A percentile compares a stretch with the other conserved stretches of the same genome.
These are phyloP conservation scores for Cephonodes hylas DNA, from an alignment of 2,888 invertebrate species.

Conservation along the genomic window DNA sequence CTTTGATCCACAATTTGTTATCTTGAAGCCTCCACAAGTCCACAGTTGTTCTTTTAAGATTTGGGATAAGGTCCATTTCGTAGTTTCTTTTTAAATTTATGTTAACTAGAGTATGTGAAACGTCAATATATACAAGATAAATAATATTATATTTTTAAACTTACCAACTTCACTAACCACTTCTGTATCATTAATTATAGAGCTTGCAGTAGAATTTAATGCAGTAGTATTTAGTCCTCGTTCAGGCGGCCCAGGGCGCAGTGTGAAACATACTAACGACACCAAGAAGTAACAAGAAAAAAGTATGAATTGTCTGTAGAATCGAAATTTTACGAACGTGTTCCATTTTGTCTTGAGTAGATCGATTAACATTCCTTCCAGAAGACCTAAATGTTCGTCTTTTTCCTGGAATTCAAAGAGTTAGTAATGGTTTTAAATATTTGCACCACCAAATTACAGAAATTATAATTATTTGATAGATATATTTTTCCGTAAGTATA, in stretches of 20 bases:
- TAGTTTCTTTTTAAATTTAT: too few relatives aligned
- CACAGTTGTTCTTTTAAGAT: too few relatives aligned
- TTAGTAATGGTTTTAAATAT: background rate
- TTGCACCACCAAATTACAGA: too few relatives aligned
- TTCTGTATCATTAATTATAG: conserved; percentile 58
- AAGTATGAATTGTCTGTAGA: conserved; percentile 94
- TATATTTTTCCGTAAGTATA: too few relatives aligned
- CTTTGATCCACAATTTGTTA: too few relatives aligned
- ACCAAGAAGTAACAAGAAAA: conserved; percentile 95
- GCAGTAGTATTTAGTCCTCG: conserved; percentile 57
- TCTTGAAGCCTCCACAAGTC: too few relatives aligned
- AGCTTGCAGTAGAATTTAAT: conserved; percentile 53
- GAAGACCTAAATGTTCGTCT: conserved; percentile 95
- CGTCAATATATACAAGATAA: too few relatives aligned
- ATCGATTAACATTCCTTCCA: conserved; percentile 97
- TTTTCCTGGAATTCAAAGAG: conserved; percentile 85
- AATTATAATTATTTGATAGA: too few relatives aligned
- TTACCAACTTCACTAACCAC: conserved; percentile 53
- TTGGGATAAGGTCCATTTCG: too few relatives aligned
- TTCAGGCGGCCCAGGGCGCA: conserved; percentile 92
- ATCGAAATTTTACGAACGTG: conserved; percentile 96
- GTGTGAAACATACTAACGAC: conserved; percentile 92
- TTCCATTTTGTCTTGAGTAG: conserved; percentile 98
- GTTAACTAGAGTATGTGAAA: too few relatives aligned
- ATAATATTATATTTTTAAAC: conserved; percentile 19